These are phyloP conservation scores for Diglossa cyanea DNA, from an alignment of 2,797 vertebrate genomes.

Conservation along the genomic window DNA sequence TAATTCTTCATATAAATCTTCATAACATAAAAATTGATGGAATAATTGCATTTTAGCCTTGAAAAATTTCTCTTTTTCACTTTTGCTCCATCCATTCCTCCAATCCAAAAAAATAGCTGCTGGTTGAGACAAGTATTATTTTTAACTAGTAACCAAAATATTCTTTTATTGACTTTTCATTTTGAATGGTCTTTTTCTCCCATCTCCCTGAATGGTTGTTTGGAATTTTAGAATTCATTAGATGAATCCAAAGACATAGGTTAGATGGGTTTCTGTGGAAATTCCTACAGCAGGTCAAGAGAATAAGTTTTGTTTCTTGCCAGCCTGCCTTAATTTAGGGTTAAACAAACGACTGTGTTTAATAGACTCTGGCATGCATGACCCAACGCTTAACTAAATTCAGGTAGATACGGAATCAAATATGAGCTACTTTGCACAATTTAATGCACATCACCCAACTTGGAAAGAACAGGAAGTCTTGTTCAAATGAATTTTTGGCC, in stretches of 20 bases:
- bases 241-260: not conserved
- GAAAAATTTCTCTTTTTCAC: not conserved
- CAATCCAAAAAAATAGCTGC: not conserved
- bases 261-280: not conserved
- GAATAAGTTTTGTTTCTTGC: not conserved
- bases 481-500: not conserved
- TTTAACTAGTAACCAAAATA: not conserved
- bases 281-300: not conserved
- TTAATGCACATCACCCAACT: not conserved
- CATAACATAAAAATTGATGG: not conserved
- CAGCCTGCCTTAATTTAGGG: not conserved
- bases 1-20: not conserved
- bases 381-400: not conserved
- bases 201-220: not conserved
- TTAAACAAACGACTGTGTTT: not conserved
- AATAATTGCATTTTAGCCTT: not conserved
- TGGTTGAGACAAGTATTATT: not conserved
- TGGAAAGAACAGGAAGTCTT: not conserved
- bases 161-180: not conserved
- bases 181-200: not conserved
- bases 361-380: not conserved
- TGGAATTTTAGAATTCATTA: not conserved
- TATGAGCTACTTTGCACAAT: not conserved
- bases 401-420: not conserved
- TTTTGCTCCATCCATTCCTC: not conserved